Evolutionary conservation across 2,888 invertebrate genomes (phyloP), one percentile per base, ranked within the genome.

Genomic region (Campoplex nolae): DNA sequence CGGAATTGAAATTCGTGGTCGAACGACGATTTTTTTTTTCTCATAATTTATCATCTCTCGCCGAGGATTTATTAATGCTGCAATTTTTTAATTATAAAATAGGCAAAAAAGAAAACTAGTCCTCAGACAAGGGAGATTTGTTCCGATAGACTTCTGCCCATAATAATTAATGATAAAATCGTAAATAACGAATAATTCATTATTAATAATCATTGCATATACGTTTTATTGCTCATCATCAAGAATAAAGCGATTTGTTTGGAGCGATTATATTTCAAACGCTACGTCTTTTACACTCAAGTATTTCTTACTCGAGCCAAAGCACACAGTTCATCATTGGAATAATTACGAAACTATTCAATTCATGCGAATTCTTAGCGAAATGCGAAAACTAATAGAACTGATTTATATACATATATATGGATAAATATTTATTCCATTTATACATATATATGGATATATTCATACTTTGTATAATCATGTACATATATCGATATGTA

Each of bases 401-500:
- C 13, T 56, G 38, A 35, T 70, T 67, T 54, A 54, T 42, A 56
- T 70, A 70, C 18, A 70, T 56, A 70, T 70, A 79, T 54, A 54
- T 54, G 54, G 2, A 68, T 70, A 54, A 32, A 35, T 73, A 54
- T 35, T 73, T 56, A 42, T 73, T 73, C 58, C 23, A 32, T 58
- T 75, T 62, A 79, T 70, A 11, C 58, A 45, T 56, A 56, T 70
- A 58, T 79, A 70, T 56, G 38, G 67, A 78, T 78, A 84, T 81
- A 75, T 70, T 81, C 70, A 54, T 32, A 84, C 32, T 84, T 84
- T 87, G 84, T 87, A 87, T 84, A 82, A 87, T 87, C 78, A 73
- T 87, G 86, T 87, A 87, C 70, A 87, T 87, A 87, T 84, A 77
- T 76, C 75, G 74, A 75, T 70, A 79, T 75, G 75, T 83, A 83